Evolutionary conservation across 2,113 vertebrate species (phyloP), one percentile per base, ranked within the genome.

Genomic region (Proterorhinus semilunaris): DNA sequence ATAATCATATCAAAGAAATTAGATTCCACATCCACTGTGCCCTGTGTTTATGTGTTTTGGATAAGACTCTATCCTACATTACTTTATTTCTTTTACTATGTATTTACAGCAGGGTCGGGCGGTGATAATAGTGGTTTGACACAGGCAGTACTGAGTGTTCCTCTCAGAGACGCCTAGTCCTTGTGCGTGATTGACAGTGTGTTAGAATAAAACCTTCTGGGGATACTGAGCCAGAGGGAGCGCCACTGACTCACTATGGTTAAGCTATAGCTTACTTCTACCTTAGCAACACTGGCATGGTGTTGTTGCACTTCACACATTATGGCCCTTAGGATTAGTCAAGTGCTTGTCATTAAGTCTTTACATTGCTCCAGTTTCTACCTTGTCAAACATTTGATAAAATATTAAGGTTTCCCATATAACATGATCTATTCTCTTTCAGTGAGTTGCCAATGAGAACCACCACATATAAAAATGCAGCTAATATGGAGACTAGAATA

Each of bases 391-490:
- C 74, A 81, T 57, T 66, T 47, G 17, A 69, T 11, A 75, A 52
- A 72, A 79, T 74, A 84, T 79, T 57, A 1, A 75, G 78, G 53
- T 21, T 55, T 52, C 47, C 45, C 50, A 65, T 55, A 62, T 50
- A 13, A 16, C 58, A 80, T 81, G 62, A 69, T 1, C 61, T 15
- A 78, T 66, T 81, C 69, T 79, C 57, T 81, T 69, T 79, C 68
- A 65, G 36, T 72, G 77, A 67, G 15, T 62, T 54, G 64, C 43
- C 74, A 73, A 68, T 62, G 10, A 72, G 36, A 17, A 63, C 55
- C 15, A 47, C 1, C 52, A 11, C 27, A 74, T 62, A 58, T 78
- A 66, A 69, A 21, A 55, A 55, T 55, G 9, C 62, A 67, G 6
- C 12, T 52, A 15, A 9, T 61, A 65, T 61, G 73, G 66, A 62